These are phyloP conservation scores for Spheniscus humboldti DNA, from an alignment of 2,797 vertebrate genomes.

Conservation along the genomic window DNA sequence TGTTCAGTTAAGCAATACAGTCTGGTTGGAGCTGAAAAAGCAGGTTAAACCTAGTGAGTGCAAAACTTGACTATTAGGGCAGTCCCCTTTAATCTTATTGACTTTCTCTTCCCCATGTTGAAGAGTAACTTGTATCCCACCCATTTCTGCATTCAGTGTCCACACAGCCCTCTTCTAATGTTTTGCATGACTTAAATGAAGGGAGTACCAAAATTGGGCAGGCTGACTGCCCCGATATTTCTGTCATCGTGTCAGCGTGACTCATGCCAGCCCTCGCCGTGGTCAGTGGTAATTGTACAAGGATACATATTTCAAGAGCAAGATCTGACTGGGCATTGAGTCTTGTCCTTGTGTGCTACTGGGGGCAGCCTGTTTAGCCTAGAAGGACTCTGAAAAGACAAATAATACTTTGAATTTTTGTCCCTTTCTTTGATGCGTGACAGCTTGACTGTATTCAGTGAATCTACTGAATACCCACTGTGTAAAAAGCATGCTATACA, in stretches of 20 bases:
- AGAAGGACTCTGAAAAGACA: not conserved
- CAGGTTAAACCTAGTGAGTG: not conserved
- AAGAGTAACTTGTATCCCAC: not conserved
- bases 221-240: not conserved
- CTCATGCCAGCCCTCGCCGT: rapidly evolving
- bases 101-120: not conserved
- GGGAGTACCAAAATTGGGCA: not conserved
- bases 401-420: not conserved
- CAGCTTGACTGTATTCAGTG: not conserved
- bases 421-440: not conserved
- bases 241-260: rapidly evolving
- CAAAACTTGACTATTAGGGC: not conserved
- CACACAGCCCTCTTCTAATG: not conserved
- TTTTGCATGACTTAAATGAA: not conserved
- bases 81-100: not conserved
- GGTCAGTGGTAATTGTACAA: not conserved
- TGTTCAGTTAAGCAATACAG: not conserved
- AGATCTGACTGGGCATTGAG: not conserved
- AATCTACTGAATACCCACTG: not conserved
- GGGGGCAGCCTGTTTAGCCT: not conserved
- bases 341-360: not conserved
- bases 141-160: not conserved
- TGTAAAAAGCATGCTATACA: not conserved
- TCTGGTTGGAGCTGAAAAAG: not conserved
- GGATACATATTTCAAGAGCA: not conserved